Evolutionary conservation across 1,140 invertebrate genomes (phyloP), one percentile per base, ranked within the genome.

Genomic region (Lasioglossum albipes): DNA sequence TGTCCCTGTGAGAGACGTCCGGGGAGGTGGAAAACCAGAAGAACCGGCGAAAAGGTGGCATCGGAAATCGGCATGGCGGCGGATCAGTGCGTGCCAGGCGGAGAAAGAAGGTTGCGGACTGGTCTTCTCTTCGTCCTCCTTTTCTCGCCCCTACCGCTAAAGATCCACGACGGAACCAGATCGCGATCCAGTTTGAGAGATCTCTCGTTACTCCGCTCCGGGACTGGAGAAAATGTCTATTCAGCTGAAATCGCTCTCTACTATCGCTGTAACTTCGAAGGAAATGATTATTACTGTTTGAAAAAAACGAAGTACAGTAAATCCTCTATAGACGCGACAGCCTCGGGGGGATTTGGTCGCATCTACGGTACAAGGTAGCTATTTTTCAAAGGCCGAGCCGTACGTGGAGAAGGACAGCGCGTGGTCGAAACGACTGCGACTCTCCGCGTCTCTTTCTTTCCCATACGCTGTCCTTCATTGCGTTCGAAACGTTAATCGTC

Each of bases 121-220:
- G 66, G 67, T 84, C 75, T 41, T 49, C 45, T 65, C 70, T 69
- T 70, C 83, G 20, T 67, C 64, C 64, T 75, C 76, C 71, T 70
- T 83, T 84, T 66, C 73, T 59, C 31, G 10, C 45, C 49, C 52
- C 70, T 4, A 31, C 65, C 12, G 20, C 9, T 22, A 36, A 22
- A 27, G 81, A 71, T 83, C 71, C 77, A 72, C 64, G 52, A 36
- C 42, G 68, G 69, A 84, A 85, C 83, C 78, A 81, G 84, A 85
- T 85, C 73, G 61, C 84, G 82, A 85, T 77, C 79, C 78, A 81
- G 73, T 85, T 85, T 52, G 36, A 67, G 54, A 73, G 61, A 73
- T 72, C 76, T 84, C 83, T 62, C 76, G 62, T 76, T 77, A 84
- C 69, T 59, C 22, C 61, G 72, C 68, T 81, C 49, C 42, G 27